Evolutionary conservation across 2,888 invertebrate genomes (phyloP), one percentile per base, ranked within the genome.

Genomic region (Falcaria lacertinaria): DNA sequence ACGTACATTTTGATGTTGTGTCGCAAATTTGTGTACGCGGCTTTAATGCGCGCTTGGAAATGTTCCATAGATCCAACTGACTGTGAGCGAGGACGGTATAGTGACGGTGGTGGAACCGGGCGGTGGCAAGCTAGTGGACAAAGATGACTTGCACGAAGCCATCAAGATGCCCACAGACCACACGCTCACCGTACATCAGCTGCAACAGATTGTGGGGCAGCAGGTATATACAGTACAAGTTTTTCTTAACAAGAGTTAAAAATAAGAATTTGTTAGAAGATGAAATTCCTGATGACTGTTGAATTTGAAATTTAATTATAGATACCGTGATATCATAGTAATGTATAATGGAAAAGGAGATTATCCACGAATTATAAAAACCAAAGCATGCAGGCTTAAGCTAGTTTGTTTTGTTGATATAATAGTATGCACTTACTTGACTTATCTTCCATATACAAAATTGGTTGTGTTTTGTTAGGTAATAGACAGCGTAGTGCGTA

Each of bases 141-240:
- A 88, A 49, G 88, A 86, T 22, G 88, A 85, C 56, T 78, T 83
- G 46, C 91, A 81, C 45, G 89, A 86, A 41, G 73, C 80, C 4
- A 86, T 88, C 58, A 89, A 88, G 53, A 78, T 87, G 74, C 88
- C 88, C 0, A 57, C 70, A 0, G 89, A 89, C 47, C 90, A 90
- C 52, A 82, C 86, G 0, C 77, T 91, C 28, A 90, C 90, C 0
- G 90, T 90, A 7, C 90, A 91, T 50, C 92, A 92, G 62, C 69
- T 91, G 58, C 91, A 91, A 53, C 91, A 91, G 48, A 89, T 90
- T 50, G 89, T 91, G 41, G 91, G 91, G 16, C 92, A 92, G 68
- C 92, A 93, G 84, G 92, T 91, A 54, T 59, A 71, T 39, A 59
- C 65, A 36, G n/a, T n/a, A n/a, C n/a, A n/a, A n/a, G n/a, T n/a